A percentile compares a stretch with the other conserved stretches of the same genome.
Conservation (phyloP, 2,797 vertebrate genomes). For the Aeoliscus strigatus region DNA sequence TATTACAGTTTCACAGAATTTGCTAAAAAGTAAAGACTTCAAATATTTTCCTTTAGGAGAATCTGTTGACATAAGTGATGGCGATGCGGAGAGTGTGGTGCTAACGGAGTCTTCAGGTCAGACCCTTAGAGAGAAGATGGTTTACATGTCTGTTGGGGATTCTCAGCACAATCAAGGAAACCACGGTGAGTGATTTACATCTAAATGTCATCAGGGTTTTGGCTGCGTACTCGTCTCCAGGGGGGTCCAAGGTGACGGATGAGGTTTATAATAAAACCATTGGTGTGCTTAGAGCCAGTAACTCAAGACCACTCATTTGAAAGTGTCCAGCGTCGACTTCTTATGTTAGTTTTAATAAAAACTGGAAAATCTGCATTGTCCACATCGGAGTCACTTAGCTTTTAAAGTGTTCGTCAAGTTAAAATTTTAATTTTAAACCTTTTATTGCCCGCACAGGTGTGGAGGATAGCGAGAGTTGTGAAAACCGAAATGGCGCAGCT, state of each 20-base stretch:
- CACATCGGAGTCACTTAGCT: conserved; percentile 28
- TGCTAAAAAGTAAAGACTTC: too few species aligned
- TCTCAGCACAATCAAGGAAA: conserved; percentile 90
- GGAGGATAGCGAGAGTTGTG: conserved; percentile 82
- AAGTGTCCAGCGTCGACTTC: conserved; percentile 85
- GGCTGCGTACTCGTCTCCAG: conserved; percentile 65
- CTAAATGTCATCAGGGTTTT: conserved; percentile 24
- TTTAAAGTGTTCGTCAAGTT: conserved; percentile 4
- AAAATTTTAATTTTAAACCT: neutral
- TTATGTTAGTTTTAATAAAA: conserved; percentile 40
- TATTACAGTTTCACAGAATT: too few species aligned
- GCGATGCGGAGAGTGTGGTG: conserved; percentile 84
- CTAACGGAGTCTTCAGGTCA: conserved; percentile 86
- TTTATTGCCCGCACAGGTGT: conserved; percentile 47
- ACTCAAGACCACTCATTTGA: conserved; percentile 84
- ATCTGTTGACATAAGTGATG: conserved; percentile 93
- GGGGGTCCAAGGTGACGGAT: conserved; percentile 87
- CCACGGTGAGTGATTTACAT: conserved; percentile 76
- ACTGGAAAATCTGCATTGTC: conserved; percentile 44
- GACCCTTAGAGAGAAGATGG: conserved; percentile 93
- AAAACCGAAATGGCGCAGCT: conserved; percentile 93
- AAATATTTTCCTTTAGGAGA: conserved; percentile 86
- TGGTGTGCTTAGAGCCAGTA: conserved; percentile 87
- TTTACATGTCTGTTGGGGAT: conserved; percentile 97
- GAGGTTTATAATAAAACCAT: conserved; percentile 95